These are phyloP conservation scores for Brienomyrus longianalis DNA, from an alignment of 2,113 vertebrate genomes.

Conservation along the genomic window DNA sequence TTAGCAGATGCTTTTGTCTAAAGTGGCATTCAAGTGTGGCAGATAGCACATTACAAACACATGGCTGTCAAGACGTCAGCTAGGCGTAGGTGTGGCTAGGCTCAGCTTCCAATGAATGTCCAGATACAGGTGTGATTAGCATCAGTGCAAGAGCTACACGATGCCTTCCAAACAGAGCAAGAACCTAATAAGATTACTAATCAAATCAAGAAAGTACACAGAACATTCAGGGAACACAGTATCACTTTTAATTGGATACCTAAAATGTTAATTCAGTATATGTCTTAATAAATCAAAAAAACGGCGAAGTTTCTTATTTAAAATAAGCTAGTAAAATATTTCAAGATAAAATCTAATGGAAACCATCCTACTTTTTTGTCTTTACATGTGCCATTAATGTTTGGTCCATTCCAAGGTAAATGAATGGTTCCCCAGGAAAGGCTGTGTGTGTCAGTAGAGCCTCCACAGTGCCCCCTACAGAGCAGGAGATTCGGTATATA, in stretches of 20 bases:
- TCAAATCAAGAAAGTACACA: neutral
- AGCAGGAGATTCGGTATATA: constrained; percentile 43
- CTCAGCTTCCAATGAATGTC: neutral
- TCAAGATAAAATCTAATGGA: neutral
- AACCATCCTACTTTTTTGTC: neutral
- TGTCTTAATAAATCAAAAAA: neutral
- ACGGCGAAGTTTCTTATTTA: neutral
- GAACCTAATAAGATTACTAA: neutral
- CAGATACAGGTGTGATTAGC: neutral
- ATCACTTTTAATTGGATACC: neutral
- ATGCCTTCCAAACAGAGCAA: neutral
- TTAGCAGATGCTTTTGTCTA: neutral
- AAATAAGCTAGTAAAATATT: neutral
- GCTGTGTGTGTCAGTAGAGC: neutral
- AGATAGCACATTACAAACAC: neutral
- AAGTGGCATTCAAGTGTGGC: neutral
- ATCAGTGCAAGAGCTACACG: neutral
- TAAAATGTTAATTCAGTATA: neutral
- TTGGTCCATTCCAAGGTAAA: neutral
- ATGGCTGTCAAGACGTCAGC: neutral
- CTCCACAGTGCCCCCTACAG: neutral
- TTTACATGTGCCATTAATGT: neutral
- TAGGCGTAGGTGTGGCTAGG: neutral
- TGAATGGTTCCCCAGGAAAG: neutral
- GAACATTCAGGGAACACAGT: neutral